Conservation (phyloP, 2,888 invertebrate species). For the Therioaphis trifolii region DNA sequence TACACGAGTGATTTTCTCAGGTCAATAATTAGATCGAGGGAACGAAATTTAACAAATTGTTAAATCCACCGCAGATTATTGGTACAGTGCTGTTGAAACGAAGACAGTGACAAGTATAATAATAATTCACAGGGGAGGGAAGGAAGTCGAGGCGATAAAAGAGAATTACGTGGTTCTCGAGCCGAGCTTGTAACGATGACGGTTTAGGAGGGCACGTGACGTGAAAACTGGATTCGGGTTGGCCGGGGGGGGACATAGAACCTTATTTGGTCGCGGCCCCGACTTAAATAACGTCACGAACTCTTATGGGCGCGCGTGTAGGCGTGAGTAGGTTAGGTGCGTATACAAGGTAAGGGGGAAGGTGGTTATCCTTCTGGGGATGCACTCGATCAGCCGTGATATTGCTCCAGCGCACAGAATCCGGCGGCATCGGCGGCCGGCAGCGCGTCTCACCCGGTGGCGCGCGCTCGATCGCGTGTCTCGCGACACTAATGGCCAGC, state of each 20-base stretch:
- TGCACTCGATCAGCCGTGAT: conserved; percentile 60
- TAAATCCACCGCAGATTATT: too few species aligned
- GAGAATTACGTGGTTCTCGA: too few species aligned
- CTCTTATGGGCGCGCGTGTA: background rate
- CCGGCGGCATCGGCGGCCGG: too few species aligned
- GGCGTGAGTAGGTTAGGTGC: background rate
- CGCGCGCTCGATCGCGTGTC: background rate
- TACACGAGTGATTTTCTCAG: too few species aligned
- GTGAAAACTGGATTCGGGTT: conserved; percentile 3
- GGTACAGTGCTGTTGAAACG: too few species aligned
- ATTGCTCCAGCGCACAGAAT: conserved; percentile 14
- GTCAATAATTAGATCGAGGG: too few species aligned
- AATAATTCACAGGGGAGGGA: background rate
- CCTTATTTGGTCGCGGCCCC: background rate
- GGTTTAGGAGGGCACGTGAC: conserved; percentile 11
- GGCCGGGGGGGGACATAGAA: too few species aligned
- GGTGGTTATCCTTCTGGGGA: too few species aligned
- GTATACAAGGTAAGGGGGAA: too few species aligned
- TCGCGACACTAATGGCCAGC: conserved; percentile 39
- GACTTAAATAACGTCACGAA: conserved; percentile 47
- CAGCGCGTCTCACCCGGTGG: too few species aligned
- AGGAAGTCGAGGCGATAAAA: background rate
- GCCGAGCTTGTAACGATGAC: background rate
- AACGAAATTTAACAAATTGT: too few species aligned
- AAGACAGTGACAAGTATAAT: background rate